Base-by-base conservation (phyloP, 2,797 vertebrate genomes). In the Sebastes goodei region DNA sequence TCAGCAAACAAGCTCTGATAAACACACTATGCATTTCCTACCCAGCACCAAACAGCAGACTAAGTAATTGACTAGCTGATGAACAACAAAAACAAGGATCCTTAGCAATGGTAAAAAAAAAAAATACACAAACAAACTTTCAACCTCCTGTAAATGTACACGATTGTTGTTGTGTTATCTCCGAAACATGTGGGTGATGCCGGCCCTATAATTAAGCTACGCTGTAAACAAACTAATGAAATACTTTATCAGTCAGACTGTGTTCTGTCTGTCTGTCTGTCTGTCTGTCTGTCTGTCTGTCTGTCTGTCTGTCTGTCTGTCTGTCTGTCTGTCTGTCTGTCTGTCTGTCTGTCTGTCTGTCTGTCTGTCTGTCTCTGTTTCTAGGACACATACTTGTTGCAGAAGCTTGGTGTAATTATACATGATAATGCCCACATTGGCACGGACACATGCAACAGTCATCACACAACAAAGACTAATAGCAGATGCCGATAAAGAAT, bases 151-250 rank as follows among this genome's bases (percentile, higher is more conserved):
- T 55, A 32, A 64, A 71, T 57, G 14, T 1, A 52, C 60, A 71
- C 15, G 49, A 65, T 7, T 10, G 55, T 59, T 52, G 17, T 72
- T n/a, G 33, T 71, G 67, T 72, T 65, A 57, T 42, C 71, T 72
- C 55, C 64, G 27, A 70, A n/a, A 83, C 57, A 72, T 80, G 69
- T 60, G 62, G 15, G 52, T 60, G 17, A 72, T 46, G 17, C 23
- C 27, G 5, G 42, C 8, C 29, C 59, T 61, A 5, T 71, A 29
- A 85, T 80, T 46, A 81, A 33, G 30, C 20, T 53, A 14, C 30
- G 38, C 32, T 70, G 73, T 86, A 84, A 86, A 86, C 29, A 81
- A 35, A 25, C 49, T 66, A 80, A 74, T 80, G 2, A 75, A 81
- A 79, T 63, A 42, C 20, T 79, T 87, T 25, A 60, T 76, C 60